A percentile compares a stretch with the other conserved stretches of the same genome.
Conservation (phyloP, 2,113 vertebrate species). For the Orcinus orca region DNA sequence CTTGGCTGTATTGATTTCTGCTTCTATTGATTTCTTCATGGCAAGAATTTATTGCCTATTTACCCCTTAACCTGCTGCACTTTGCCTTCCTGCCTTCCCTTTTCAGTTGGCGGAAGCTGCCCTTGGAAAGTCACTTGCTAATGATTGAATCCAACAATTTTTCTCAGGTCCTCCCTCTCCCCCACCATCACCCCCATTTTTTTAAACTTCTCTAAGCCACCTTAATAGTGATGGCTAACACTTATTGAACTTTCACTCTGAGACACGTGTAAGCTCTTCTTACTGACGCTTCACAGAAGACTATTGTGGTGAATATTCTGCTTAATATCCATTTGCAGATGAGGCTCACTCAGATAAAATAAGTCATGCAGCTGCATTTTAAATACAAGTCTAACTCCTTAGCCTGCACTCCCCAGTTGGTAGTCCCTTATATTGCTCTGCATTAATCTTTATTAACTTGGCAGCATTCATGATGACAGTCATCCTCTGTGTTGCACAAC, state of each 20-base stretch:
- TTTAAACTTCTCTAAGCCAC: neutral
- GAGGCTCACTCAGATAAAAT: neutral
- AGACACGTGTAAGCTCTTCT: neutral
- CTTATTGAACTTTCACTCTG: neutral
- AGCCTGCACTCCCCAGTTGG: neutral
- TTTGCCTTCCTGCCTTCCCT: conserved; percentile 54
- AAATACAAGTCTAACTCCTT: neutral
- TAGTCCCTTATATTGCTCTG: neutral
- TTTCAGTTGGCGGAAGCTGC: conserved; percentile 22
- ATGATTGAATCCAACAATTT: conserved; percentile 47
- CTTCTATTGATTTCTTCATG: conserved; percentile 60
- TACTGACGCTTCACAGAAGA: neutral
- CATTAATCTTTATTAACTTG: neutral
- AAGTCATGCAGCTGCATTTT: neutral
- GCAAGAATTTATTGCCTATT: conserved; percentile 69
- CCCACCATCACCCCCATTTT: neutral
- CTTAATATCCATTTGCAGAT: neutral
- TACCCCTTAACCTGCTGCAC: conserved; percentile 47
- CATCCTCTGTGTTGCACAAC: neutral
- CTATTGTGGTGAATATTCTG: neutral
- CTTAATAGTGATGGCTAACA: neutral
- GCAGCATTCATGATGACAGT: neutral
- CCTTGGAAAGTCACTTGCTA: conserved; percentile 54
- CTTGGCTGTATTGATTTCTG: conserved; percentile 57
- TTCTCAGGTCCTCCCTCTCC: neutral